Evolutionary conservation across 2,113 vertebrate genomes (phyloP).

Genomic region (Zosterops lateralis): DNA sequence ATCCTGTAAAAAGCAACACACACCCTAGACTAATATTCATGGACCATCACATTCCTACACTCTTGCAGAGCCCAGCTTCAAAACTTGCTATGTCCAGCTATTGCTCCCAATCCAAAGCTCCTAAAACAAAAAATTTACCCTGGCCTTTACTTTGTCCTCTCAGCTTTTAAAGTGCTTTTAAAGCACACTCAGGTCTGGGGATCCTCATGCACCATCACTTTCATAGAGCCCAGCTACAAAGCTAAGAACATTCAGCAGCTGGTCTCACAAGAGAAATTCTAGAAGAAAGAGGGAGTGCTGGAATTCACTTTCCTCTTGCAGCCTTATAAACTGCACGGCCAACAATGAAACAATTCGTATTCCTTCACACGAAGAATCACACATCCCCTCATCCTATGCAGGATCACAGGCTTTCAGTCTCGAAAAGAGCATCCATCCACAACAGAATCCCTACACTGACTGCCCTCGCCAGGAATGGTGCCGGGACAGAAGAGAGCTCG

Average conservation of each 20-base stretch:
- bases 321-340: background rate
- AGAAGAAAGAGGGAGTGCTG: background rate
- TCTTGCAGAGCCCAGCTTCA: background rate
- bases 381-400: too few species aligned
- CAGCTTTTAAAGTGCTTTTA: background rate
- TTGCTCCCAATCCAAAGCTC: background rate
- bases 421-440: background rate
- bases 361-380: background rate
- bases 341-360: background rate
- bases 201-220: background rate
- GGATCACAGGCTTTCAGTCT: too few species aligned
- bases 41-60: background rate
- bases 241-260: background rate
- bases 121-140: fast-evolving
- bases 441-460: background rate
- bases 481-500: background rate
- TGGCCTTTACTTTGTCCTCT: background rate
- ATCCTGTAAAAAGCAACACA: background rate
- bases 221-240: background rate
- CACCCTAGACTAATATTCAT: too few species aligned
- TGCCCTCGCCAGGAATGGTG: background rate
- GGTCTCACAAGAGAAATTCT: too few species aligned
- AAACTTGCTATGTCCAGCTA: too few species aligned
- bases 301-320: background rate
- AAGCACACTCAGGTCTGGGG: too few species aligned